Percentiles rank a stretch among this genome's conserved stretches.
Conservation (phyloP, 1,140 invertebrate genomes). For the Piezodorus guildinii region DNA sequence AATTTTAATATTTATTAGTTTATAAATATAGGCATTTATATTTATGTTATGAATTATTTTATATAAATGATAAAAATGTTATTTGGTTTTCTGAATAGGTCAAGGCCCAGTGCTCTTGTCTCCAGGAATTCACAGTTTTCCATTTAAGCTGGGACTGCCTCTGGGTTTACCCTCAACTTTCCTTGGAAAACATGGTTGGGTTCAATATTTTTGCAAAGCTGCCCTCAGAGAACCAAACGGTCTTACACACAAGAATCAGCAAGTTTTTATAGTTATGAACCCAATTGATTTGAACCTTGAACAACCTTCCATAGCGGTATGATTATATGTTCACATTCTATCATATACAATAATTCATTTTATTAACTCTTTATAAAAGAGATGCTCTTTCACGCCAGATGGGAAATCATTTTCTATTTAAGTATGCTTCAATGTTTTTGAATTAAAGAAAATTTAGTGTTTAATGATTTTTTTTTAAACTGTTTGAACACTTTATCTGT, state of each 20-base stretch:
- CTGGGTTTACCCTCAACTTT: slow-evolving; percentile 85
- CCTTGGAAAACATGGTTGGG: slow-evolving; percentile 87
- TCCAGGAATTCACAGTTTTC: slow-evolving; percentile 89
- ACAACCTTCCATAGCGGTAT: slow-evolving; percentile 73
- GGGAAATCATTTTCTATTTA: too few relatives aligned
- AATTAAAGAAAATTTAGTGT: too few relatives aligned
- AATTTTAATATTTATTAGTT: too few relatives aligned
- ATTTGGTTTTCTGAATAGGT: slow-evolving; percentile 38
- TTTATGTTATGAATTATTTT: too few relatives aligned
- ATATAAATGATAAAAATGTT: not conserved
- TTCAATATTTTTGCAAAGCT: slow-evolving; percentile 89
- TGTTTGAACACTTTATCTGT: not conserved
- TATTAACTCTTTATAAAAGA: not conserved
- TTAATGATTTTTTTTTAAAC: not conserved
- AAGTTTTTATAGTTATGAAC: slow-evolving; percentile 94
- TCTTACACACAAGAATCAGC: slow-evolving; percentile 87
- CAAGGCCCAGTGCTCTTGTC: slow-evolving; percentile 74
- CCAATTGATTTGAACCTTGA: slow-evolving; percentile 88
- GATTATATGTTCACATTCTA: slow-evolving; percentile 31
- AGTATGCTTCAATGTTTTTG: too few relatives aligned
- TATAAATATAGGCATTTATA: too few relatives aligned
- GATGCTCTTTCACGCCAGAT: too few relatives aligned
- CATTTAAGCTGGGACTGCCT: slow-evolving; percentile 83
- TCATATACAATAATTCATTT: too few relatives aligned
- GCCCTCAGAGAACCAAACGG: slow-evolving; percentile 80